phyloP scores from a whole-genome alignment of 2,888 invertebrate genomes.

The Yponomeuta plumbellus region DNA sequence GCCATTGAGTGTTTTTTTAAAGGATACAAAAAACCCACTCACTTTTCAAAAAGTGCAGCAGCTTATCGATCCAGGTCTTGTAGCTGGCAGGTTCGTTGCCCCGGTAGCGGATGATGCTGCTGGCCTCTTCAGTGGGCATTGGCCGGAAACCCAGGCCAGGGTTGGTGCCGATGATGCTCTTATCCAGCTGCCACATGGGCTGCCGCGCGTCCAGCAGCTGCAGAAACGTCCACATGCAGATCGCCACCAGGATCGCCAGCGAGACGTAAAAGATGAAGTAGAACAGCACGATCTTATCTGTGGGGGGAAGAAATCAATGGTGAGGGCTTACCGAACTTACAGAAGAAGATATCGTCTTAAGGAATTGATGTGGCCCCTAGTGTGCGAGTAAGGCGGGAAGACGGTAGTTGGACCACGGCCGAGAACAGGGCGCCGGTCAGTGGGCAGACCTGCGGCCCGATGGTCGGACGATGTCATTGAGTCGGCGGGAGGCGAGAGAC shows the following conservation, averaged over 20 bases:
- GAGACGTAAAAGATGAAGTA: conserved; percentile 95
- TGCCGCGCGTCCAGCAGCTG: conserved; percentile 91
- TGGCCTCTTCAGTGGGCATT: conserved; percentile 90
- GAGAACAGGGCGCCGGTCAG: too few species aligned
- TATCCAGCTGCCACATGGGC: conserved; percentile 91
- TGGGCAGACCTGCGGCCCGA: too few species aligned
- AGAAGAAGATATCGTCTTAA: too few species aligned
- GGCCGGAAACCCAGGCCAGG: conserved; percentile 98
- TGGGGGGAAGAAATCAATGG: conserved; percentile 35
- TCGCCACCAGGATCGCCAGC: conserved; percentile 93
- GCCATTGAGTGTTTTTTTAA: too few species aligned
- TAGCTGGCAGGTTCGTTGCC: conserved; percentile 86
- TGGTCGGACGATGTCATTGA: too few species aligned
- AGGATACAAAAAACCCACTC: conserved; percentile 33
- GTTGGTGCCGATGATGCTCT: conserved; percentile 94
- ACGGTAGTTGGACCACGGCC: too few species aligned
- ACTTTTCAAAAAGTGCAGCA: conserved; percentile 88
- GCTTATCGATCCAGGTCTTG: conserved; percentile 85
- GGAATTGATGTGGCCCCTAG: too few species aligned
- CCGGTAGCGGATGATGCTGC: conserved; percentile 96
- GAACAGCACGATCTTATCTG: conserved; percentile 96
- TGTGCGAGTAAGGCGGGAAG: too few species aligned
- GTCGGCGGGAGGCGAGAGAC: too few species aligned
- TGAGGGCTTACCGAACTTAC: too few species aligned
- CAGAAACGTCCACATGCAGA: conserved; percentile 96